phyloP scores from a whole-genome alignment of 2,113 vertebrate species.

The Hippolais icterina region DNA sequence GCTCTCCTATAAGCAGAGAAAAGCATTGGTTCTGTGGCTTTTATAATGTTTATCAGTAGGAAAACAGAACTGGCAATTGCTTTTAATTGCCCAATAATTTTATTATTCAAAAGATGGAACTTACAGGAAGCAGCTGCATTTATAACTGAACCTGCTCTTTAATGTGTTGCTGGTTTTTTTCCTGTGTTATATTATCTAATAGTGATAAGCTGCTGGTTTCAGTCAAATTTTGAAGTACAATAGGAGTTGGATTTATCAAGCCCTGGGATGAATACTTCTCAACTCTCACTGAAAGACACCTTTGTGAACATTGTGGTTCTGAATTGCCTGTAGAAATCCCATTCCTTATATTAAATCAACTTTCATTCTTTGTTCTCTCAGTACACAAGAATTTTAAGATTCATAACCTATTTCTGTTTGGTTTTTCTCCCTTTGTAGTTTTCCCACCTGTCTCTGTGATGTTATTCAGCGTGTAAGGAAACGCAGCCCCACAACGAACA shows the following conservation, averaged over 20 bases:
- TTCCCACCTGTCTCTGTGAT: neutral
- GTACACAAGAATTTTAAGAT: conserved; percentile 7
- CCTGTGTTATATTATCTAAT: conserved; percentile 21
- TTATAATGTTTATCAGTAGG: conserved; percentile 45
- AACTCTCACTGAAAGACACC: neutral
- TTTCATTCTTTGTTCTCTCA: conserved; percentile 43
- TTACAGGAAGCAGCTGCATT: conserved; percentile 63
- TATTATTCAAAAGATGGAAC: conserved; percentile 57
- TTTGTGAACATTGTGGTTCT: neutral
- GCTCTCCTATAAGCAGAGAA: conserved; percentile 25
- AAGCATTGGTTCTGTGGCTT: conserved; percentile 25
- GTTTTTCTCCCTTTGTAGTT: conserved; percentile 30
- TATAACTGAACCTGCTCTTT: conserved; percentile 40
- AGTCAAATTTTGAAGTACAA: conserved; percentile 16
- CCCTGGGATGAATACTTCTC: neutral
- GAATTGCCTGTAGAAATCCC: conserved; percentile 32
- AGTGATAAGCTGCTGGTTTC: conserved; percentile 7
- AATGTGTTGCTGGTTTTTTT: conserved; percentile 18
- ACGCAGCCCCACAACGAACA: neutral
- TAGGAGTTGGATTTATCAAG: conserved; percentile 31
- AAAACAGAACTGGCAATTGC: conserved; percentile 57
- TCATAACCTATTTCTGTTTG: conserved; percentile 43
- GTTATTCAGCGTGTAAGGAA: neutral
- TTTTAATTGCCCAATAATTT: conserved; percentile 63
- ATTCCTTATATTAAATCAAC: conserved; percentile 33